Conservation (phyloP, 2,113 vertebrate genomes). For the Erythrocebus patas region DNA sequence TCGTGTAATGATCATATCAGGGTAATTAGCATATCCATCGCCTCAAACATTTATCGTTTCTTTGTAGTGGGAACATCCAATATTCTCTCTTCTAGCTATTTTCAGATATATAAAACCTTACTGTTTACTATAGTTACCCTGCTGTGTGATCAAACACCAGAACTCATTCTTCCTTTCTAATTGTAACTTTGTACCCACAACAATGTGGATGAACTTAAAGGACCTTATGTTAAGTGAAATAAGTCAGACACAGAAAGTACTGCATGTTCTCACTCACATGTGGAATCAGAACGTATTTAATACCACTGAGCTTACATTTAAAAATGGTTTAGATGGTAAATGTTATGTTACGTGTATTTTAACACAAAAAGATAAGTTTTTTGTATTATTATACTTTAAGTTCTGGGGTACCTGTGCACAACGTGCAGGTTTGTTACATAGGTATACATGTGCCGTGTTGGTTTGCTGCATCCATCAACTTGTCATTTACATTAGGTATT, state of each 20-base stretch:
- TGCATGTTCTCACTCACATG: neutral
- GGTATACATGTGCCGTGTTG: too few relatives aligned
- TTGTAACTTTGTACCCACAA: neutral
- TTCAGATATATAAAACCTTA: neutral
- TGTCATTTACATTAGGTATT: too few relatives aligned
- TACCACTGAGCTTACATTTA: neutral
- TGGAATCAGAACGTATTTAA: neutral
- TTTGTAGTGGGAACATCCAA: neutral
- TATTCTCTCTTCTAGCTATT: neutral
- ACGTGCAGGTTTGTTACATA: too few relatives aligned
- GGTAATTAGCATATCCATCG: neutral
- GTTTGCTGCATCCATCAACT: too few relatives aligned
- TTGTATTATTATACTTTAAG: too few relatives aligned
- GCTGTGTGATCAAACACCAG: neutral
- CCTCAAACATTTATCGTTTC: neutral
- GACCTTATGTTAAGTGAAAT: neutral
- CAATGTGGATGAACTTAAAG: neutral
- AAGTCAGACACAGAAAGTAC: neutral
- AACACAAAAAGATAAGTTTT: too few relatives aligned
- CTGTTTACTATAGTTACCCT: neutral
- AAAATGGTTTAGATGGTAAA: neutral
- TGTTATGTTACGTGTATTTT: neutral
- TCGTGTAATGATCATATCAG: neutral
- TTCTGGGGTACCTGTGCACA: too few relatives aligned
- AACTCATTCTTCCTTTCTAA: neutral